Evolutionary conservation across 2,888 invertebrate species (phyloP).

Genomic region (Diplolepis rosae): DNA sequence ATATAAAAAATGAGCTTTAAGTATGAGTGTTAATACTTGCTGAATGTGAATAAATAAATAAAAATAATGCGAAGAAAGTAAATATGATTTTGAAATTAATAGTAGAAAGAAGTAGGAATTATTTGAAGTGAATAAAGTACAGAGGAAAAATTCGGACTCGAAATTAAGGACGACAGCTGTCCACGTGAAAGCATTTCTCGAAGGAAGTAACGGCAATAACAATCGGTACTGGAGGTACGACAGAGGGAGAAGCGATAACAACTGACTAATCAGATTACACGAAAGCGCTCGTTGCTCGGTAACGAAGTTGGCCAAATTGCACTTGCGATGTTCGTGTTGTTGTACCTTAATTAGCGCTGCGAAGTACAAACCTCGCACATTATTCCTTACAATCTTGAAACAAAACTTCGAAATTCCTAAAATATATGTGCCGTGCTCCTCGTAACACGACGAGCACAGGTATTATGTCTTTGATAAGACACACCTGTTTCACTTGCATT

Average conservation of each 20-base stretch:
- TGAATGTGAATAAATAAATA: no score
- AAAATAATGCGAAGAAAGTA: no score
- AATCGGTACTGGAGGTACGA: constrained; percentile 1
- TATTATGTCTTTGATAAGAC: constrained; percentile 21
- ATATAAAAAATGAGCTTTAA: no score
- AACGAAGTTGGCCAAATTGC: constrained; percentile 30
- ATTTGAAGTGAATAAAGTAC: neutral
- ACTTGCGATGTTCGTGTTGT: constrained; percentile 10
- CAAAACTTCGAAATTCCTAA: constrained; percentile 15
- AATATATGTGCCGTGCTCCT: constrained; percentile 10
- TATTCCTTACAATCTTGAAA: constrained; percentile 21
- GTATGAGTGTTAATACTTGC: no score
- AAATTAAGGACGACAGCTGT: constrained; percentile 10
- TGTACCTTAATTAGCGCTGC: constrained; percentile 26
- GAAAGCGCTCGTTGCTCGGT: constrained; percentile 12
- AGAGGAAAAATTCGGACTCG: neutral
- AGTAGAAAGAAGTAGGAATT: neutral
- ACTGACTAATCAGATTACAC: constrained; percentile 31
- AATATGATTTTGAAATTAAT: no score
- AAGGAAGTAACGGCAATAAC: constrained; percentile 11
- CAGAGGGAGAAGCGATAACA: neutral
- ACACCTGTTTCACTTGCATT: constrained; percentile 19
- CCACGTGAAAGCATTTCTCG: neutral
- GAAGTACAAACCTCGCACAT: constrained; percentile 22
- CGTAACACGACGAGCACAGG: constrained; percentile 18